phyloP scores from a whole-genome alignment of 2,888 invertebrate species.

The Lepidonotus clava region DNA sequence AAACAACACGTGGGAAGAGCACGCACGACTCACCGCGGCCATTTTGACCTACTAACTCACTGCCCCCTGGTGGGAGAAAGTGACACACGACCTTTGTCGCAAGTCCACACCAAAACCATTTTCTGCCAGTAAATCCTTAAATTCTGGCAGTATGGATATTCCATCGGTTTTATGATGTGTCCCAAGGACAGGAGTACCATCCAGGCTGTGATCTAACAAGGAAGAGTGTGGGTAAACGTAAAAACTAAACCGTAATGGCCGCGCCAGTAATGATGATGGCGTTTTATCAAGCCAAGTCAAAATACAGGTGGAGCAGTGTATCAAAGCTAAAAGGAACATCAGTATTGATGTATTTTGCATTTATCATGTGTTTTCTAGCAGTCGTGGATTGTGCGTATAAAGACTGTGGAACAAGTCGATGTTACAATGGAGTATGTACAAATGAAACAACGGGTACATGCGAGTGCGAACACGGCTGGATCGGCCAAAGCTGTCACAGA shows the following conservation, averaged over 20 bases:
- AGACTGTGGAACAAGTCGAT: constrained; percentile 8
- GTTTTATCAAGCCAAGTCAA: constrained; percentile 48
- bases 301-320: constrained; percentile 49
- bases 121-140: not conserved
- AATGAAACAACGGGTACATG: constrained; percentile 81
- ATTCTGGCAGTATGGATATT: not conserved
- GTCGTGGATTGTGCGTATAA: not conserved
- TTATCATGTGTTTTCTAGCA: not conserved
- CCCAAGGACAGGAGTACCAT: not conserved
- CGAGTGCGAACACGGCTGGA: constrained; percentile 90
- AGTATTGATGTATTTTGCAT: constrained; percentile 39
- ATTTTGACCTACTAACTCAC: constrained; percentile 43
- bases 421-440: constrained; percentile 38
- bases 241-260: not conserved
- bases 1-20: constrained; percentile 3
- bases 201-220: not conserved
- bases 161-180: not conserved
- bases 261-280: not conserved
- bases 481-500: constrained; percentile 91
- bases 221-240: not conserved
- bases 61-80: not conserved
- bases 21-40: constrained; percentile 33
- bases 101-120: not conserved
- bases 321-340: not conserved
- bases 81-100: constrained; percentile 46